phyloP scores from a whole-genome alignment of 2,797 vertebrate species.

The Tamandua tetradactyla region DNA sequence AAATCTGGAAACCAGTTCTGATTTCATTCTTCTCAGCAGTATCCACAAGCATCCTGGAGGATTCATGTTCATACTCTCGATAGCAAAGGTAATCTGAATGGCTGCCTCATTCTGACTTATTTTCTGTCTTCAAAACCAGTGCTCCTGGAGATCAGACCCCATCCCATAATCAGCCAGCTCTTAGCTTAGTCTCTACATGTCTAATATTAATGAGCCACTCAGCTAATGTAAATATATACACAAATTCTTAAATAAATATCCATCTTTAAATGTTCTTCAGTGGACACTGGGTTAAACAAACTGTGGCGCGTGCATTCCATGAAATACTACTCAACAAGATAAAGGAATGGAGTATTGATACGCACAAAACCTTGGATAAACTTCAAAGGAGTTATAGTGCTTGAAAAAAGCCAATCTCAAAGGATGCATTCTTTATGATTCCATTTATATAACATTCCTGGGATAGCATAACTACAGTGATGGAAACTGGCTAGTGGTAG shows the following conservation, averaged over 20 bases:
- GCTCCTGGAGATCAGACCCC: not conserved
- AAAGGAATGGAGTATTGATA: not conserved
- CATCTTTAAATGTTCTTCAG: not conserved
- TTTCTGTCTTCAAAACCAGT: not conserved
- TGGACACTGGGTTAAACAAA: not conserved
- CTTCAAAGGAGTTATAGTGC: not conserved
- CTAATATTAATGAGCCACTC: not conserved
- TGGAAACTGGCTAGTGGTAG: not conserved
- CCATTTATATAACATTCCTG: not conserved
- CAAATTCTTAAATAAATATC: not conserved
- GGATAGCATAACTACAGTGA: not conserved
- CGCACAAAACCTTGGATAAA: not conserved
- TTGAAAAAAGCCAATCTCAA: not conserved
- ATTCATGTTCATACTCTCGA: not conserved
- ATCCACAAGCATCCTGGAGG: not conserved
- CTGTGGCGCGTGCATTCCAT: too few species aligned
- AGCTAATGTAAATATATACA: not conserved
- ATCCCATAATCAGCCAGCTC: not conserved
- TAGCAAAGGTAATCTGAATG: not conserved
- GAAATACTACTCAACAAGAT: not conserved
- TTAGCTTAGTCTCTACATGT: not conserved
- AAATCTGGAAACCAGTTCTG: not conserved
- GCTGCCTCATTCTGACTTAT: not conserved
- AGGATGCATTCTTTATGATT: not conserved
- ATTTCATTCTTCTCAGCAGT: not conserved